phyloP scores from a whole-genome alignment of 2,113 vertebrate species.

The Otocyon megalotis region DNA sequence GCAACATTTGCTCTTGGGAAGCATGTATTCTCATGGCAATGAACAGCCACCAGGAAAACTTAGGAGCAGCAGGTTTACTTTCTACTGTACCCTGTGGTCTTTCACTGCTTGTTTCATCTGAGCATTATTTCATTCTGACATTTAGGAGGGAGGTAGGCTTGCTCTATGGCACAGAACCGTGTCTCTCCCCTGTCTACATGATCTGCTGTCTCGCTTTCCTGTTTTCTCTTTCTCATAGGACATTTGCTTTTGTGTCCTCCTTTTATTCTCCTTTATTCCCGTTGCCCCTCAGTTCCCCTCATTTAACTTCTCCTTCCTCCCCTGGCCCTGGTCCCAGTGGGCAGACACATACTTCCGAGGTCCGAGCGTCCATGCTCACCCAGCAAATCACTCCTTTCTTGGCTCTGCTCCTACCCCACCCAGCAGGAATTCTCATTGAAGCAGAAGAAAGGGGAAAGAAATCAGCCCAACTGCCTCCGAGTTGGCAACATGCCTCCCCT shows the following conservation, averaged over 20 bases:
- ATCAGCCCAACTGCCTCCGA: slow-evolving; percentile 57
- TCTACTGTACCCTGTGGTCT: background rate
- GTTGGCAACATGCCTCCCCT: slow-evolving; percentile 64
- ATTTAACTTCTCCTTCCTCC: background rate
- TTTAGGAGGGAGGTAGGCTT: background rate
- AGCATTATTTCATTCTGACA: background rate
- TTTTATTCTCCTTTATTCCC: background rate
- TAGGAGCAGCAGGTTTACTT: background rate
- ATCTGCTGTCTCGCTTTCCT: background rate
- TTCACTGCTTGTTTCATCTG: background rate
- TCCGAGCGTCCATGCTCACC: background rate
- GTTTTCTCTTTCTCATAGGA: background rate
- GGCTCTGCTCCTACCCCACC: background rate
- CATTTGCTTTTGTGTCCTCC: background rate
- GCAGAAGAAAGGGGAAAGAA: background rate
- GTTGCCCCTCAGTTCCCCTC: background rate
- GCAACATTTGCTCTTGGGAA: slow-evolving; percentile 27
- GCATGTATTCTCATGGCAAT: slow-evolving; percentile 45
- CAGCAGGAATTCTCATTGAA: slow-evolving; percentile 72
- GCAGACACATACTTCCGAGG: slow-evolving; percentile 14
- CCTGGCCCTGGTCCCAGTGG: slow-evolving; percentile 1
- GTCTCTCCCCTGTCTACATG: background rate
- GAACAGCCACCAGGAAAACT: background rate
- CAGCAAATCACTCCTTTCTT: slow-evolving; percentile 50
- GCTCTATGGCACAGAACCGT: background rate